Percentiles rank a stretch among this genome's conserved stretches.
These are phyloP conservation scores for Tylochromis polylepis DNA, from an alignment of 2,113 vertebrate species.

Conservation along the genomic window DNA sequence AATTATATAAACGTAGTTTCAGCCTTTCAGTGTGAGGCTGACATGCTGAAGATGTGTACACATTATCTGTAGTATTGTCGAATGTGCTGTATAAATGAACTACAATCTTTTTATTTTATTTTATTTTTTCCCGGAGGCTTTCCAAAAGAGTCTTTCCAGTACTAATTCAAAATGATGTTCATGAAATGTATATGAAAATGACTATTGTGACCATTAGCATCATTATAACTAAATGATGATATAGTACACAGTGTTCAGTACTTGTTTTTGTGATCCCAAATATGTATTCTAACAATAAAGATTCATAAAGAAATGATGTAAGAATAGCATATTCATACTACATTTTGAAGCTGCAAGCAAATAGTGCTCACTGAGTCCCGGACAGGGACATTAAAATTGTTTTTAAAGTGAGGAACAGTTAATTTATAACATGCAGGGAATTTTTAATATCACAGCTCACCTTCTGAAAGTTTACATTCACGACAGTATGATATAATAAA, in stretches of 20 bases:
- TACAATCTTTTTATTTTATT: accelerated
- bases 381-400: neutral
- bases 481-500: neutral
- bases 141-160: neutral
- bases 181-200: neutral
- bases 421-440: neutral
- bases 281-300: neutral
- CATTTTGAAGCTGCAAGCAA: neutral
- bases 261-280: neutral
- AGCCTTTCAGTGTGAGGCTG: neutral
- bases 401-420: neutral
- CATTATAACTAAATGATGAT: neutral
- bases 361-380: neutral
- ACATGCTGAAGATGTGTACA: neutral
- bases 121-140: too few species aligned
- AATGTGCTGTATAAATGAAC: neutral
- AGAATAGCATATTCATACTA: neutral
- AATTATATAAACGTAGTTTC: neutral
- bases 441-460: neutral
- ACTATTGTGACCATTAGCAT: neutral
- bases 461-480: neutral
- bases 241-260: neutral
- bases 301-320: neutral
- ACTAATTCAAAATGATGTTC: neutral
- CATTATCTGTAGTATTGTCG: neutral